phyloP scores from a whole-genome alignment of 1,140 invertebrate species.

The Maniola jurtina region DNA sequence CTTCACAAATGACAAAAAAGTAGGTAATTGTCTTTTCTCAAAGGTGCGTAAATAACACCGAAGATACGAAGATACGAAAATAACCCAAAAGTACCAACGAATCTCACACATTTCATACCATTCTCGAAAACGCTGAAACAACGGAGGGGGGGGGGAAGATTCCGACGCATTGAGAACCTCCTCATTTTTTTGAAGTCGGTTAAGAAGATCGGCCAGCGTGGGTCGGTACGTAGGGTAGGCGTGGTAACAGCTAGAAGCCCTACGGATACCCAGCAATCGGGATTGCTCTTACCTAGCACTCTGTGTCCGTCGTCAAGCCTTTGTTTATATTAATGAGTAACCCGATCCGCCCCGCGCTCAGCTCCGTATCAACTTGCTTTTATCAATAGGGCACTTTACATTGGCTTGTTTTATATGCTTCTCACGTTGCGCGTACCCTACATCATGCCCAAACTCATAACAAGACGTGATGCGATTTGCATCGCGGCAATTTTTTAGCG shows the following conservation, averaged over 20 bases:
- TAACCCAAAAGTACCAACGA: too few species aligned
- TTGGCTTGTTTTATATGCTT: conserved; percentile 12
- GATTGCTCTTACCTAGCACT: conserved; percentile 17
- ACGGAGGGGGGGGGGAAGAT: too few species aligned
- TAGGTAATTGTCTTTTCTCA: too few species aligned
- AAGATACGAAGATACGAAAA: too few species aligned
- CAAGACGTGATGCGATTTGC: not conserved
- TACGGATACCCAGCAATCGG: conserved; percentile 4
- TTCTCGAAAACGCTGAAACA: too few species aligned
- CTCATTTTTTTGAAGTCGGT: too few species aligned
- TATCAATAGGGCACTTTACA: conserved; percentile 12
- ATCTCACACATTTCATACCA: too few species aligned
- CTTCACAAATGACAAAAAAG: too few species aligned
- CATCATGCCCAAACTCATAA: not conserved
- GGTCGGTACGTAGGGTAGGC: conserved; percentile 1
- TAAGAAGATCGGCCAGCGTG: too few species aligned
- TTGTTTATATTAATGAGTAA: conserved; percentile 22
- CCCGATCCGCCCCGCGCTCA: conserved; percentile 6
- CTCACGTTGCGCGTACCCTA: not conserved
- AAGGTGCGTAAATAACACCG: too few species aligned
- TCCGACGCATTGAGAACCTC: too few species aligned
- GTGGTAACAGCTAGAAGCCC: conserved; percentile 20
- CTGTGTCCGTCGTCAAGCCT: not conserved
- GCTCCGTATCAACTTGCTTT: conserved; percentile 7
- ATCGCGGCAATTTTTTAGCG: not conserved